A percentile compares a stretch with the other conserved stretches of the same genome.
Evolutionary conservation across 2,888 invertebrate species (phyloP).

Genomic region (Nemotelus pantherinus): DNA sequence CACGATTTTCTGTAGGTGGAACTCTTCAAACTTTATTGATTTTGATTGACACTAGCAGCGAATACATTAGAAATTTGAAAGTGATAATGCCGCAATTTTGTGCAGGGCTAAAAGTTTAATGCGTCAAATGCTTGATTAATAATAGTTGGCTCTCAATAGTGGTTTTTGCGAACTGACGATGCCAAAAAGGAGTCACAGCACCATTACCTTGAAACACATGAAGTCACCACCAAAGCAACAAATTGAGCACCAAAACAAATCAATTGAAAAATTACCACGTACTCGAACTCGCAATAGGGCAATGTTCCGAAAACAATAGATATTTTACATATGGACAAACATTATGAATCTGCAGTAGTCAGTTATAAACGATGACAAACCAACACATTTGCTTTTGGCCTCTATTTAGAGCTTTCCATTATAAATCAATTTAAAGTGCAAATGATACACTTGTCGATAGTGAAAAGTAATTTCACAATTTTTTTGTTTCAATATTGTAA

Average conservation of each 20-base stretch:
- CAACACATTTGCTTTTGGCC: slow-evolving; percentile 3
- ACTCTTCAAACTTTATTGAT: too few relatives aligned
- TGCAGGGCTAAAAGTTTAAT: too few relatives aligned
- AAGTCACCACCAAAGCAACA: background rate
- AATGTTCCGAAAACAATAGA: slow-evolving; percentile 6
- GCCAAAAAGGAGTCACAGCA: background rate
- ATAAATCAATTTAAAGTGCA: background rate
- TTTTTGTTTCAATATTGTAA: background rate
- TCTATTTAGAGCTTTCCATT: slow-evolving; percentile 10
- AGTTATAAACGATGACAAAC: background rate
- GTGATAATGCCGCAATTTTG: too few relatives aligned
- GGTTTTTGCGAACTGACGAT: background rate
- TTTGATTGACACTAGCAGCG: too few relatives aligned
- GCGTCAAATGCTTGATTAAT: too few relatives aligned
- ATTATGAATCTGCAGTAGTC: background rate
- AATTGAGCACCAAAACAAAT: background rate
- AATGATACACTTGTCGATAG: background rate
- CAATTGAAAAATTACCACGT: slow-evolving; percentile 19
- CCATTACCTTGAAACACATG: background rate
- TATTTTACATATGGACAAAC: background rate
- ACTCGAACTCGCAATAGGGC: slow-evolving; percentile 18
- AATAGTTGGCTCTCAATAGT: too few relatives aligned
- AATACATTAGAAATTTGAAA: too few relatives aligned
- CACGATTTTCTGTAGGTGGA: too few relatives aligned
- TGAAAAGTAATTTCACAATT: slow-evolving; percentile 8